A percentile compares a stretch with the other conserved stretches of the same genome.
These are phyloP conservation scores for Erethizon dorsatum DNA, from an alignment of 2,797 vertebrate species.

Conservation along the genomic window DNA sequence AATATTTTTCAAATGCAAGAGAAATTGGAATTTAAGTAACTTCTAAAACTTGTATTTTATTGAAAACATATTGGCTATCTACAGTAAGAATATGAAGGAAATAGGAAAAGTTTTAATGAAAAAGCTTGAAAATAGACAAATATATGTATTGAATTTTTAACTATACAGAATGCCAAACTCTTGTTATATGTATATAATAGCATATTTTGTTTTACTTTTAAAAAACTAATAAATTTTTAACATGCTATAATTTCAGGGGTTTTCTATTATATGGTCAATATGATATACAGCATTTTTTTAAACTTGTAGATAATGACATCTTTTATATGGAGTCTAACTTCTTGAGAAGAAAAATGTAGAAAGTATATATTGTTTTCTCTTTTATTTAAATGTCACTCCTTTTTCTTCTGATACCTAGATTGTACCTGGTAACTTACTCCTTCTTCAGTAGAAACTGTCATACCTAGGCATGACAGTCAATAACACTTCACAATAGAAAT, in stretches of 20 bases:
- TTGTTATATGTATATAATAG: background rate
- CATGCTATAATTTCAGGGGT: background rate
- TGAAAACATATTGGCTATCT: background rate
- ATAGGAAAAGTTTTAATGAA: background rate
- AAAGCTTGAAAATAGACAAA: background rate
- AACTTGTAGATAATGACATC: background rate
- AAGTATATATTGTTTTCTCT: background rate
- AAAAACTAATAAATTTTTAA: background rate
- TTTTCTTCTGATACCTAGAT: background rate
- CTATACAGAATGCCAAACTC: background rate
- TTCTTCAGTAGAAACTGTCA: background rate
- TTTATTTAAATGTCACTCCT: background rate
- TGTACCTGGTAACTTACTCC: background rate
- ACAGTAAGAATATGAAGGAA: background rate
- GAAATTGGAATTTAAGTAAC: slow-evolving; percentile 32
- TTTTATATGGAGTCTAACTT: background rate
- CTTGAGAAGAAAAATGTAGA: background rate
- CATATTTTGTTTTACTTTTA: background rate
- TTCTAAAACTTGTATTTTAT: background rate
- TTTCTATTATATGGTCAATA: background rate
- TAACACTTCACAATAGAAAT: background rate
- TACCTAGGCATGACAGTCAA: background rate
- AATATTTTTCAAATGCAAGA: slow-evolving; percentile 17
- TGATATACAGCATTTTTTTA: background rate
- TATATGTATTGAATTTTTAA: background rate